Evolutionary conservation across 2,888 invertebrate species (phyloP), one percentile per base, ranked within the genome.

Genomic region (Tetanocera ferruginea): DNA sequence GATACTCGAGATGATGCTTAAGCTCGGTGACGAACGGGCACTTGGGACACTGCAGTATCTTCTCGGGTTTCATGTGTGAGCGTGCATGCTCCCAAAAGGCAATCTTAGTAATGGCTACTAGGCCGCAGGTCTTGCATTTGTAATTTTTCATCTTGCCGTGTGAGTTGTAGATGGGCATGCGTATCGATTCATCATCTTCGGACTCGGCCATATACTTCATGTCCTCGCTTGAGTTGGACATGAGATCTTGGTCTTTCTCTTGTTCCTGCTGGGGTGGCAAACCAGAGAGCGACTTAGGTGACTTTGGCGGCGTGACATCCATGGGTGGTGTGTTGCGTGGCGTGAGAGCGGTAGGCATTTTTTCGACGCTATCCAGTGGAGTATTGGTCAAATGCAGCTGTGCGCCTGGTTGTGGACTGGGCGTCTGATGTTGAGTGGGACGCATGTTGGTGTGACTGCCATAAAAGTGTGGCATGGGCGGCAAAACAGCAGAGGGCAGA

Each of bases 11-110:
- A 84, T 99, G 99, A 88, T 99, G 99, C 87, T 99, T 99, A 91
- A 97, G 97, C 88, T 99, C 98, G 0, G 99, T 99, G 4, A 98
- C 98, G 86, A 99, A 99, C 0, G 97, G 96, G 87, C 99, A 99
- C 85, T 95, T 94, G 5, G 95, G 94, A 86, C 99, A 99, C 79
- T 94, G 94, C 37, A 99, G 91, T 83, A 96, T 92, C 87, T 98
- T 98, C 84, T 99, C 98, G 0, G 94, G 93, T 85, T 97, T 97
- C 85, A 99, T 98, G 91, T 99, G 99, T 25, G 92, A 92, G 76
- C 94, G 94, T 31, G 94, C 93, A 88, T 99, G 99, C 57, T 94
- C 94, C 98, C 99, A 99, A 87, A 96, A 98, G 76, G 96, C 96
- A 23, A 95, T 91, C 90, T 99, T 99, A 5, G 96, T 96, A 17